phyloP scores from a whole-genome alignment of 2,797 vertebrate species.

The Sebastes hopkinsi region DNA sequence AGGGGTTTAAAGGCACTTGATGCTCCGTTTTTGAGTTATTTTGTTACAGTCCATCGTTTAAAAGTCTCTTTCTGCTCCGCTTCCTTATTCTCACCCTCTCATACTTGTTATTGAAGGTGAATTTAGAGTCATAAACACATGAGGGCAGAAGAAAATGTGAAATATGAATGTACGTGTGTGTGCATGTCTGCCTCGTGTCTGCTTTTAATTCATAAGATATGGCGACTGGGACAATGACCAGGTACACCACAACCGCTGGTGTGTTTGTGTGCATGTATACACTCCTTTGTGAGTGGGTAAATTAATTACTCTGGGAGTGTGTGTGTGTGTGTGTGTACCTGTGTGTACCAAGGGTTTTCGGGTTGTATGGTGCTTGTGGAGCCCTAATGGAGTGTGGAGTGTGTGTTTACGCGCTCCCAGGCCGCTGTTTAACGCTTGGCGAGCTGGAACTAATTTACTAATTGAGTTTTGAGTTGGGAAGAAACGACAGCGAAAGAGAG shows the following conservation, averaged over 20 bases:
- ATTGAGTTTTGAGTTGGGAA: slow-evolving; percentile 83
- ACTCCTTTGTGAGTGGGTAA: slow-evolving; percentile 53
- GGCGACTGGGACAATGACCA: background rate
- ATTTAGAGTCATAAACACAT: background rate
- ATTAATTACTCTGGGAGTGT: slow-evolving; percentile 53
- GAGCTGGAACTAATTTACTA: slow-evolving; percentile 87
- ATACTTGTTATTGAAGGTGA: background rate
- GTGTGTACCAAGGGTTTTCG: slow-evolving; percentile 51
- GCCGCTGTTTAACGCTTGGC: slow-evolving; percentile 84
- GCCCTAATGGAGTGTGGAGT: slow-evolving; percentile 81
- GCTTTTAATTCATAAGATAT: slow-evolving; percentile 2
- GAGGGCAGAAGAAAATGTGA: background rate
- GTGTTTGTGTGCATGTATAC: slow-evolving; percentile 13
- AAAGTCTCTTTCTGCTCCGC: background rate
- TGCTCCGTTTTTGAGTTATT: slow-evolving; percentile 2
- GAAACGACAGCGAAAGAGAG: slow-evolving; percentile 51
- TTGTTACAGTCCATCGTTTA: background rate
- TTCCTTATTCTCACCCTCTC: background rate
- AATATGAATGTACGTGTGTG: background rate
- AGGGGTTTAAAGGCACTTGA: slow-evolving; percentile 41
- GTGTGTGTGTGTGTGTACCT: slow-evolving; percentile 49
- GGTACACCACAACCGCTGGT: background rate
- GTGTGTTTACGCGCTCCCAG: slow-evolving; percentile 82
- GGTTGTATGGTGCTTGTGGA: slow-evolving; percentile 61
- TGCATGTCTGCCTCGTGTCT: background rate